Evolutionary conservation across 2,888 invertebrate species (phyloP).

Genomic region (Folsomia candida): DNA sequence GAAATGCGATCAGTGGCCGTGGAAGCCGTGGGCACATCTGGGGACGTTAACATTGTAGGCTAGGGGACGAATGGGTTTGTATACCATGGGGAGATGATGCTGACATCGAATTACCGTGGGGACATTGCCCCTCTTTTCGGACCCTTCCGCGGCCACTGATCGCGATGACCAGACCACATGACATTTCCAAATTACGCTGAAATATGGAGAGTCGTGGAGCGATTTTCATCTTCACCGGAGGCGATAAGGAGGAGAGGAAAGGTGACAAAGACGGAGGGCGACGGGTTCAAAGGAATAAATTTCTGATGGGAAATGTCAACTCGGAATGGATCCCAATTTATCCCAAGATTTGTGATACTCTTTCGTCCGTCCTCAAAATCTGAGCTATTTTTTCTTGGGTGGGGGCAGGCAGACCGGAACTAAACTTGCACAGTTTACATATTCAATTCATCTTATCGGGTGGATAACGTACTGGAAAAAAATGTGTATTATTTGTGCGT

Average conservation of each 20-base stretch:
- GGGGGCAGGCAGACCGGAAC: constrained; percentile 3
- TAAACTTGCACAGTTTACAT: too few relatives aligned
- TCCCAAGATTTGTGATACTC: background rate
- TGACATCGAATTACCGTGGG: too few relatives aligned
- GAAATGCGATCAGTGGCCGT: too few relatives aligned
- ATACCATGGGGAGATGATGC: too few relatives aligned
- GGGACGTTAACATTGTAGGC: too few relatives aligned
- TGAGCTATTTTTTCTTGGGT: constrained; percentile 9
- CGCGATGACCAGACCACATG: background rate
- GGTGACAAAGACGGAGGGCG: background rate
- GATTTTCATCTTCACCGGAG: background rate
- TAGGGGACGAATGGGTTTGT: too few relatives aligned
- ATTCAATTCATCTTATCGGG: too few relatives aligned
- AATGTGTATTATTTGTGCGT: too few relatives aligned
- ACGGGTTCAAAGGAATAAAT: background rate
- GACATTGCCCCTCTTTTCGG: too few relatives aligned
- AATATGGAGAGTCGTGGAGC: background rate
- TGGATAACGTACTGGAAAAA: too few relatives aligned
- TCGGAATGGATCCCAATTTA: constrained; percentile 11
- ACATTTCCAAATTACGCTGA: background rate
- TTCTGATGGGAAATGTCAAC: constrained; percentile 14
- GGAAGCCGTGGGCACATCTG: too few relatives aligned
- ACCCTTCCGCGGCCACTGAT: too few relatives aligned
- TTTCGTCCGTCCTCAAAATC: background rate
- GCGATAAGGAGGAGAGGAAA: background rate